Conservation (phyloP, 2,113 vertebrate species). For the Nothocercus julius region DNA sequence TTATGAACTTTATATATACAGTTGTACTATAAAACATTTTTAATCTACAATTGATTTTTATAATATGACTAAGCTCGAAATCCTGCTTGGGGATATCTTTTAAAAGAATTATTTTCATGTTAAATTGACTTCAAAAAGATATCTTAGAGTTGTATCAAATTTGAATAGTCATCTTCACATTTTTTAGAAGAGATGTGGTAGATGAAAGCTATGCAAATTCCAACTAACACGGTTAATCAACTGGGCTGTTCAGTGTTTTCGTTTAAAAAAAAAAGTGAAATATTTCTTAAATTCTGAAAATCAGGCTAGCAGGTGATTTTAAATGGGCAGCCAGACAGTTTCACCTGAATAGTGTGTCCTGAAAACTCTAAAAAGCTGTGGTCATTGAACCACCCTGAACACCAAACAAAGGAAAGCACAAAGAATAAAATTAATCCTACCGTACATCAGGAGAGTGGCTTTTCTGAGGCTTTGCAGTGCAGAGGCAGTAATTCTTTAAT, state of each 20-base stretch:
- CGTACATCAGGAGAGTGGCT: neutral
- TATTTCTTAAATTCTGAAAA: neutral
- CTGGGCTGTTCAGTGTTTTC: neutral
- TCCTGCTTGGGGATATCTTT: neutral
- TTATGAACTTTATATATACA: neutral
- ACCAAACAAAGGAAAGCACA: neutral
- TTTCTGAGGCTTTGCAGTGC: neutral
- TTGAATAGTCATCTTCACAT: neutral
- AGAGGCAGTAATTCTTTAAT: neutral
- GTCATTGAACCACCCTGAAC: neutral
- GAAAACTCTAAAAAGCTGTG: neutral
- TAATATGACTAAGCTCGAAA: neutral
- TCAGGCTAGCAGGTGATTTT: neutral
- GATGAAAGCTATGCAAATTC: neutral
- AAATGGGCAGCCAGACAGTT: neutral
- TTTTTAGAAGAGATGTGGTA: neutral
- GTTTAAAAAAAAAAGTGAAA: neutral
- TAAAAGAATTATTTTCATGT: constrained; percentile 9
- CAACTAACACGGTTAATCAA: neutral
- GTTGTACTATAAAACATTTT: neutral
- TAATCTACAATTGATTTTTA: neutral
- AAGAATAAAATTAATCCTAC: neutral
- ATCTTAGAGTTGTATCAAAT: neutral
- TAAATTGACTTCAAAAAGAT: neutral
- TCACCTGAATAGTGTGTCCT: neutral